Conservation (phyloP, 1,140 invertebrate species). For the Drosophila kurseongensis region DNA sequence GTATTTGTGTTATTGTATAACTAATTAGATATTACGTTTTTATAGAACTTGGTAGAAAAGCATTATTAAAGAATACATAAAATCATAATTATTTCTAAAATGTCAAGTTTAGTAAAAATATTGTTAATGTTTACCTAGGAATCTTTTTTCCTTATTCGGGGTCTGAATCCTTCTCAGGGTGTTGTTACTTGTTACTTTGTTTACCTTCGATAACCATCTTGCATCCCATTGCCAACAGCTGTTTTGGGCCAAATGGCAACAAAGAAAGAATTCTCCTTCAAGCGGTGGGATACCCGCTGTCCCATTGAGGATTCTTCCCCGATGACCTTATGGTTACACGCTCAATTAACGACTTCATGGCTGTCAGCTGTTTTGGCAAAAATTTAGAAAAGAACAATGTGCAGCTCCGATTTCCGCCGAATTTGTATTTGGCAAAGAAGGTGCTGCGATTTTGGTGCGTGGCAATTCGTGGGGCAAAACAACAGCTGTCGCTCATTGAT, state of each 20-base stretch:
- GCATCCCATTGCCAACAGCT: constrained; percentile 21
- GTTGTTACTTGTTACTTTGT: constrained; percentile 25
- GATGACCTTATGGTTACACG: constrained; percentile 58
- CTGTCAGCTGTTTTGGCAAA: constrained; percentile 69
- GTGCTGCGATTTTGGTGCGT: constrained; percentile 46
- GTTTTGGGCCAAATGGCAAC: constrained; percentile 22
- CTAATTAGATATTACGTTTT: no score
- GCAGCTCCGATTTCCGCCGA: constrained; percentile 44
- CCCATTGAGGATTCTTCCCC: constrained; percentile 39
- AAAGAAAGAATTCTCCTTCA: constrained; percentile 11
- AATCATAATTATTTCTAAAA: no score
- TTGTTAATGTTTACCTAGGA: no score
- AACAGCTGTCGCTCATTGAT: constrained; percentile 72
- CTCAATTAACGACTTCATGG: constrained; percentile 72
- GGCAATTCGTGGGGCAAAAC: constrained; percentile 26
- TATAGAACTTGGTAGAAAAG: no score
- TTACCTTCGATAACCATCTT: constrained; percentile 22
- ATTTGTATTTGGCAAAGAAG: constrained; percentile 52
- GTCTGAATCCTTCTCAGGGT: neutral
- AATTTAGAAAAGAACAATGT: constrained; percentile 24
- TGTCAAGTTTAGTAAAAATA: no score
- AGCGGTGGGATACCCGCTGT: constrained; percentile 15
- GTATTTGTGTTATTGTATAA: no score
- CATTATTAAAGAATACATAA: no score
- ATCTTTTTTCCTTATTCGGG: no score